Evolutionary conservation across 2,888 invertebrate species (phyloP).

Genomic region (Osmoderma eremita): DNA sequence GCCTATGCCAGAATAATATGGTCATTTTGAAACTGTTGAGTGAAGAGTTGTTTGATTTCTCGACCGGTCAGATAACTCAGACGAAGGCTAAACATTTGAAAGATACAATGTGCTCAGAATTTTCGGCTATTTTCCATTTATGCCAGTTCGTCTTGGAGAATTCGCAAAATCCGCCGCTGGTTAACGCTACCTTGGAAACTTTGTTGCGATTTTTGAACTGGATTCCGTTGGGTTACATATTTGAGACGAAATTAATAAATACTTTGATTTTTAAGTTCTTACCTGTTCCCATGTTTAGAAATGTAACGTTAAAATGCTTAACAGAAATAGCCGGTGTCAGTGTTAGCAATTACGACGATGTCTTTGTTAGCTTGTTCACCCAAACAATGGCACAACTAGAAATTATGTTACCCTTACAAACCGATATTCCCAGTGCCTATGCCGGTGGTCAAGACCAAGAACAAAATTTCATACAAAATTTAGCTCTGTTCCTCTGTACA

Average conservation of each 20-base stretch:
- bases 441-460: conserved; percentile 94
- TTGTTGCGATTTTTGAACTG: conserved; percentile 96
- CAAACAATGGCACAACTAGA: conserved; percentile 94
- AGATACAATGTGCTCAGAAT: conserved; percentile 99
- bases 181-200: conserved; percentile 96
- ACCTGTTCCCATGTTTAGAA: conserved; percentile 96
- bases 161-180: conserved; percentile 95
- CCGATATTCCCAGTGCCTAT: conserved; percentile 95
- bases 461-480: conserved; percentile 98
- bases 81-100: conserved; percentile 99
- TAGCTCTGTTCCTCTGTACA: conserved; percentile 96
- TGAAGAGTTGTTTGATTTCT: conserved; percentile 99
- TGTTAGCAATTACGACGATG: conserved; percentile 90
- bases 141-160: conserved; percentile 98
- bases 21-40: conserved; percentile 95
- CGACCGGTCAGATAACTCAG: conserved; percentile 97
- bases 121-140: conserved; percentile 97
- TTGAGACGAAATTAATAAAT: conserved; percentile 96
- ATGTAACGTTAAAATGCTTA: conserved; percentile 97
- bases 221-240: conserved; percentile 99
- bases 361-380: conserved; percentile 89
- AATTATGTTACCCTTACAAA: conserved; percentile 88
- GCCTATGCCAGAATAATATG: conserved; percentile 99
- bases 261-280: conserved; percentile 96
- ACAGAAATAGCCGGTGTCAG: conserved; percentile 97